Conservation (phyloP, 37 sponge, comb jelly and placozoan genomes). For the Bolinopsis microptera region DNA sequence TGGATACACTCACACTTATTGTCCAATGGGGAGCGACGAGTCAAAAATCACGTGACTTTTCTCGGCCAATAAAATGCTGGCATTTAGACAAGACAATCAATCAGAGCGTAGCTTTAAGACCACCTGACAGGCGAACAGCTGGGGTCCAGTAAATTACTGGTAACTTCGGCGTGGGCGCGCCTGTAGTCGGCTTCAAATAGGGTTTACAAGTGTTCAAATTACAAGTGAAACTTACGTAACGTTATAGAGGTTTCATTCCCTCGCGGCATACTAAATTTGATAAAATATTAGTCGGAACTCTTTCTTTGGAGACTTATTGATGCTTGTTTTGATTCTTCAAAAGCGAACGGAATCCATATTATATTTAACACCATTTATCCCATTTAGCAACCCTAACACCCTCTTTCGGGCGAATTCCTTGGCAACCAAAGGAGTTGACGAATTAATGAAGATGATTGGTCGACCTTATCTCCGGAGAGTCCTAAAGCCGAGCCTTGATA, state of each 20-base stretch:
- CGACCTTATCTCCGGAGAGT: conserved; percentile 74
- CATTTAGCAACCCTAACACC: conserved; percentile 79
- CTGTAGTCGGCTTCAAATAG: too few species aligned
- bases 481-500: conserved; percentile 78
- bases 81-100: background rate
- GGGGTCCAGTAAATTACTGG: background rate
- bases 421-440: conserved; percentile 80
- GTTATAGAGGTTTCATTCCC: too few species aligned
- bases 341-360: too few species aligned
- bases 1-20: background rate
- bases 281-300: too few species aligned
- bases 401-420: conserved; percentile 86
- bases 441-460: conserved; percentile 87
- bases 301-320: too few species aligned
- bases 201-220: too few species aligned
- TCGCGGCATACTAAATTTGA: too few species aligned
- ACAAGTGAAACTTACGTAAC: too few species aligned
- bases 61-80: background rate
- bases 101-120: background rate
- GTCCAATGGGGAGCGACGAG: too few species aligned
- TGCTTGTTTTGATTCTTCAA: too few species aligned
- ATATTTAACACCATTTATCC: background rate
- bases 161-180: too few species aligned
- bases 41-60: background rate
- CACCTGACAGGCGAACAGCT: background rate